A percentile compares a stretch with the other conserved stretches of the same genome.
Evolutionary conservation across 2,113 vertebrate genomes (phyloP).

Genomic region (Lonchura striata): DNA sequence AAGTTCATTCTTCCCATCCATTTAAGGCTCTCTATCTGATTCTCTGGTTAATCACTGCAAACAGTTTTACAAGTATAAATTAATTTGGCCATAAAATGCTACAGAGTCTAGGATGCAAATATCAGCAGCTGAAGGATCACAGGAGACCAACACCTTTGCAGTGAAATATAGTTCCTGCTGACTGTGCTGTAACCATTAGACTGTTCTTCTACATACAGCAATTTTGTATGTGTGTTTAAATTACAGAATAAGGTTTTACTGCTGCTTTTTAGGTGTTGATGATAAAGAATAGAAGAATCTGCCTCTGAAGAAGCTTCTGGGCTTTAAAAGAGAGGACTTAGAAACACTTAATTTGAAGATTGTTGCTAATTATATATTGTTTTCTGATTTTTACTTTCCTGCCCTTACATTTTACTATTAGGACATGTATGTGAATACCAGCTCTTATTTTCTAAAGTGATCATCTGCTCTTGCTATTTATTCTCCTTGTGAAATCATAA

Average conservation of each 20-base stretch:
- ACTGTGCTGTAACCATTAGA: not conserved
- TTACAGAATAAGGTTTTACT: not conserved
- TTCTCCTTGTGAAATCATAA: conserved; percentile 6
- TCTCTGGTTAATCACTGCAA: not conserved
- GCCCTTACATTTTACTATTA: not conserved
- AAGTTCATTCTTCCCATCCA: not conserved
- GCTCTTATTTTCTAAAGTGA: not conserved
- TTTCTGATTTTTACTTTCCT: not conserved
- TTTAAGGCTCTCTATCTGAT: not conserved
- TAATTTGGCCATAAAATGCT: not conserved
- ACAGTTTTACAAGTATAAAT: not conserved
- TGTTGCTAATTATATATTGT: not conserved
- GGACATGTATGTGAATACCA: not conserved
- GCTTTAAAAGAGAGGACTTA: not conserved
- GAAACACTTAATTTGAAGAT: conserved; percentile 2
- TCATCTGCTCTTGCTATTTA: not conserved
- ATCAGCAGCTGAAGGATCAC: not conserved
- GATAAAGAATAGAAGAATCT: not conserved
- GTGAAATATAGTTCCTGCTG: not conserved
- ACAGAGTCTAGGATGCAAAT: not conserved
- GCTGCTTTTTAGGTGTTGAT: not conserved
- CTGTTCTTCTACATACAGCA: not conserved
- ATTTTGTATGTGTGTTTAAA: not conserved
- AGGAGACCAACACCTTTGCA: not conserved
- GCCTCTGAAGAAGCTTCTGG: not conserved